These are phyloP conservation scores for Trachymyrmex septentrionalis DNA, from an alignment of 1,140 invertebrate genomes.

Conservation along the genomic window DNA sequence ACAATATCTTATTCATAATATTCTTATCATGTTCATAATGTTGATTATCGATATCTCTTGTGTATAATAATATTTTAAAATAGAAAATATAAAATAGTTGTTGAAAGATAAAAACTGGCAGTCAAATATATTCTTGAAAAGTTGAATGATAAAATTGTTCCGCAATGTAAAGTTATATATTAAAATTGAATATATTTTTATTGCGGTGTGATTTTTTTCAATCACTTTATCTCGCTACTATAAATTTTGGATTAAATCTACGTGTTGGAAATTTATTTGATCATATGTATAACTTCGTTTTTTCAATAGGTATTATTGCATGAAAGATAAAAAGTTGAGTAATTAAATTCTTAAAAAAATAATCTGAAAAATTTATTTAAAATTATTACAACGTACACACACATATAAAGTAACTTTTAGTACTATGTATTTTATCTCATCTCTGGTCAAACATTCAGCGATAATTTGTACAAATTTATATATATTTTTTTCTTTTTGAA, in stretches of 20 bases:
- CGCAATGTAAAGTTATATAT: not conserved
- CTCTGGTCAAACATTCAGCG: no score
- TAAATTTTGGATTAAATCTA: not conserved
- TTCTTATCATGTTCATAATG: not conserved
- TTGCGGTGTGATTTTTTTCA: not conserved
- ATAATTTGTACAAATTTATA: no score
- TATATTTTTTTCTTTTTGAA: no score
- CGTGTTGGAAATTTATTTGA: not conserved
- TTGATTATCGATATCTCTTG: not conserved
- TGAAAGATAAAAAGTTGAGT: not conserved
- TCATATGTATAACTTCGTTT: not conserved
- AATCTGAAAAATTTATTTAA: not conserved
- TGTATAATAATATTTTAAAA: not conserved
- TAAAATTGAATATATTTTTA: not conserved
- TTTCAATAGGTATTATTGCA: not conserved
- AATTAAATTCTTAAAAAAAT: not conserved
- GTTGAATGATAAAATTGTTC: not conserved
- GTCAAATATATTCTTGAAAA: no score
- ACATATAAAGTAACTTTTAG: no score
- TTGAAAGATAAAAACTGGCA: not conserved
- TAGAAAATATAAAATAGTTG: not conserved
- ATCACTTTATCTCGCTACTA: not conserved
- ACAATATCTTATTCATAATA: not conserved
- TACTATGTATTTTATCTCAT: no score
- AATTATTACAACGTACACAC: no score